Conservation (phyloP, 2,113 vertebrate species). For the Muscicapa adusta region DNA sequence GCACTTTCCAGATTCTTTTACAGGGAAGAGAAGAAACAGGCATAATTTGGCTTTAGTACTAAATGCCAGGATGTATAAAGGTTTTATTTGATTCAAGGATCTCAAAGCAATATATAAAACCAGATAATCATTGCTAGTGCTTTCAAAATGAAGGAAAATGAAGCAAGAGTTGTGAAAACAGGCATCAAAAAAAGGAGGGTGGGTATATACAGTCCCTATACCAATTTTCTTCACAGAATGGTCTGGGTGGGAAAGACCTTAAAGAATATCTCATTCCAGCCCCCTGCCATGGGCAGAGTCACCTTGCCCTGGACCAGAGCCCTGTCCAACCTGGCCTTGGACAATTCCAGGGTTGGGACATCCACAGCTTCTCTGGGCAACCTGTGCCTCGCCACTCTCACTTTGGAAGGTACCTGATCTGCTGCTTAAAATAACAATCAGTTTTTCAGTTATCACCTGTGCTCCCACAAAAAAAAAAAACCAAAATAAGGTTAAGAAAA, state of each 20-base stretch:
- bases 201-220: background rate
- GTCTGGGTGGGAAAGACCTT: background rate
- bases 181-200: fast-evolving
- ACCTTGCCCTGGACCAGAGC: background rate
- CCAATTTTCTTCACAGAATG: background rate
- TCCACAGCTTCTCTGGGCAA: background rate
- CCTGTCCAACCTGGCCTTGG: background rate
- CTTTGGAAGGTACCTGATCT: background rate
- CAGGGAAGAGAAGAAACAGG: background rate
- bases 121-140: background rate
- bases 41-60: background rate
- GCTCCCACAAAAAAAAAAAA: background rate
- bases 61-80: background rate
- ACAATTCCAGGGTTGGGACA: background rate
- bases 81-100: background rate
- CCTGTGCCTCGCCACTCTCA: background rate
- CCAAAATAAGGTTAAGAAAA: background rate
- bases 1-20: background rate
- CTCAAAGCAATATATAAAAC: background rate
- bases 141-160: background rate
- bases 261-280: background rate
- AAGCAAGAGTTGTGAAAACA: background rate
- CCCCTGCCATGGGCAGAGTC: background rate
- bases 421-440: background rate
- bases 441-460: background rate